Conservation (phyloP, 2,113 vertebrate species). For the Proterorhinus semilunaris region DNA sequence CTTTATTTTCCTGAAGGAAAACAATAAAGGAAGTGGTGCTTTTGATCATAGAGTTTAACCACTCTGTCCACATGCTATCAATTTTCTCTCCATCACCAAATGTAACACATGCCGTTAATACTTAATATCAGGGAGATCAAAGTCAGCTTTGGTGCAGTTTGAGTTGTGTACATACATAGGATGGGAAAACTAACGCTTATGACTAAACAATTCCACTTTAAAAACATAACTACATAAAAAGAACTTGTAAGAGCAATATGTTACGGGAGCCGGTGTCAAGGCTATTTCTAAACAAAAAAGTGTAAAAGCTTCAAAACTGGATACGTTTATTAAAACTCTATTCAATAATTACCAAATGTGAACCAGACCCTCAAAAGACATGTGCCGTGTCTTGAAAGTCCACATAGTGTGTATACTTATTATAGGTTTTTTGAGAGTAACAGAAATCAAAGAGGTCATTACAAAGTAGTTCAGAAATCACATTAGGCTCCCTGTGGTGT, state of each 20-base stretch:
- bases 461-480: slow-evolving; percentile 76
- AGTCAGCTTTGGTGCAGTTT: slow-evolving; percentile 77
- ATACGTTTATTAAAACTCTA: not conserved
- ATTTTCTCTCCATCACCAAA: slow-evolving; percentile 81
- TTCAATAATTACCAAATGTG: not conserved
- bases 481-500: slow-evolving; percentile 77
- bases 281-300: not conserved
- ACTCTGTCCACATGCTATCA: slow-evolving; percentile 83
- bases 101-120: slow-evolving; percentile 87
- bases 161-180: slow-evolving; percentile 84
- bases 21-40: slow-evolving; percentile 56
- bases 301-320: no score
- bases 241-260: not conserved
- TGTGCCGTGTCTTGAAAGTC: slow-evolving; percentile 11
- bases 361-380: not conserved
- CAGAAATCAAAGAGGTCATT: slow-evolving; percentile 75
- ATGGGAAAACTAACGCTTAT: slow-evolving; percentile 73
- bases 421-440: slow-evolving; percentile 46
- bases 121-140: slow-evolving; percentile 90
- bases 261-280: not conserved
- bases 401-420: slow-evolving; percentile 14
- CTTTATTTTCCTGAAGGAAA: slow-evolving; percentile 40
- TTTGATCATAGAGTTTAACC: slow-evolving; percentile 83
- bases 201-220: not conserved
- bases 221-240: not conserved